Evolutionary conservation across 2,888 invertebrate genomes (phyloP).

Genomic region (Aphidius colemani): DNA sequence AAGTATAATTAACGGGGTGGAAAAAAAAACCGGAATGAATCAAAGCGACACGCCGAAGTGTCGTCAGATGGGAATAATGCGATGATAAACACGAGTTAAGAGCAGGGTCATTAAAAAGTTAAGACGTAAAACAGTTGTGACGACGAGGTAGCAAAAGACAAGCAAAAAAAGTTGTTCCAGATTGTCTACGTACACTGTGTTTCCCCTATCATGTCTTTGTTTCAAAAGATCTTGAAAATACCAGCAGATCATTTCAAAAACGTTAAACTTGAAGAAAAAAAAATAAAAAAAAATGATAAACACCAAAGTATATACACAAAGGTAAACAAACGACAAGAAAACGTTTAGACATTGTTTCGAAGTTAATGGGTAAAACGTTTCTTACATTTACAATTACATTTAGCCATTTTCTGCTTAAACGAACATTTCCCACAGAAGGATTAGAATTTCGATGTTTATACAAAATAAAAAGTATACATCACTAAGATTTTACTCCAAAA

Average conservation of each 20-base stretch:
- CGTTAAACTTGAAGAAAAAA: background rate
- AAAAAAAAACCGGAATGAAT: too few relatives aligned
- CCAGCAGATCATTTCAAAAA: too few relatives aligned
- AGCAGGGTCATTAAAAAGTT: constrained; percentile 49
- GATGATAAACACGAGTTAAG: constrained; percentile 52
- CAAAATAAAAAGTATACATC: too few relatives aligned
- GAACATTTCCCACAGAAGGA: background rate
- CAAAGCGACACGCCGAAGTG: constrained; percentile 12
- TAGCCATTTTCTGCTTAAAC: too few relatives aligned
- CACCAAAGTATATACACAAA: too few relatives aligned
- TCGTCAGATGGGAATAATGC: constrained; percentile 43
- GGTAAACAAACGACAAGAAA: too few relatives aligned
- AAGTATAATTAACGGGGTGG: constrained; percentile 30
- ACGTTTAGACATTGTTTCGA: too few relatives aligned
- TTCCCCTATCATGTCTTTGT: constrained; percentile 11
- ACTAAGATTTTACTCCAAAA: too few relatives aligned
- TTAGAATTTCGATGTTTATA: too few relatives aligned
- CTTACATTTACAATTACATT: too few relatives aligned
- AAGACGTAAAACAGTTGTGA: constrained; percentile 45
- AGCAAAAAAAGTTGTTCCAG: constrained; percentile 32
- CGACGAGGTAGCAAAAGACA: constrained; percentile 40
- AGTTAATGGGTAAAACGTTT: too few relatives aligned
- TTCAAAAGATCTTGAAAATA: background rate
- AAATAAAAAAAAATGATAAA: background rate
- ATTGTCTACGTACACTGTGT: constrained; percentile 26